Percentiles rank a stretch among this genome's conserved stretches.
Evolutionary conservation across 2,113 vertebrate species (phyloP).

Genomic region (Ursus arctos): DNA sequence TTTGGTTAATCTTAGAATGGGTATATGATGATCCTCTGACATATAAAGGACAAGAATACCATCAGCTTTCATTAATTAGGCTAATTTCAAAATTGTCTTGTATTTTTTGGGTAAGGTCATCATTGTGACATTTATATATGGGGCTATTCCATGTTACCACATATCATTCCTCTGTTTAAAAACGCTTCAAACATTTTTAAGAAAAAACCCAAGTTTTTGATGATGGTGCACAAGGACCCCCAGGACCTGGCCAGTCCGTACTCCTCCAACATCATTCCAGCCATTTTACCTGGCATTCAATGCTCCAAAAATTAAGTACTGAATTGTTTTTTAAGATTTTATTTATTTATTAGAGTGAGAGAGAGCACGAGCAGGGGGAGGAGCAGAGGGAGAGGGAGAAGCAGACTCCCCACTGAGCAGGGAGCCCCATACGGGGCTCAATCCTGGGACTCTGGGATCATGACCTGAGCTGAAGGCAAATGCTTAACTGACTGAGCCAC

Average conservation of each 20-base stretch:
- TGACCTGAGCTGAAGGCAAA: too few relatives aligned
- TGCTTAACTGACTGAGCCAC: too few relatives aligned
- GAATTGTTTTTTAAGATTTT: background rate
- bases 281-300: background rate
- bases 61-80: conserved; percentile 43
- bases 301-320: background rate
- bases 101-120: conserved; percentile 30
- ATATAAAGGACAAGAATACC: conserved; percentile 20
- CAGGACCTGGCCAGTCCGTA: background rate
- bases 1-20: background rate
- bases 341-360: background rate
- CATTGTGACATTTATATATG: background rate
- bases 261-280: background rate
- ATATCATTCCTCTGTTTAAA: background rate
- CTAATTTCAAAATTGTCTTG: conserved; percentile 41
- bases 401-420: too few relatives aligned
- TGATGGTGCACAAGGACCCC: background rate
- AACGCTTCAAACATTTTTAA: background rate
- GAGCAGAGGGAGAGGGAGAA: too few relatives aligned
- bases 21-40: background rate
- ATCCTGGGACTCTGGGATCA: too few relatives aligned
- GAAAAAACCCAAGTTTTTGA: conserved; percentile 11
- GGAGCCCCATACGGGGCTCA: too few relatives aligned
- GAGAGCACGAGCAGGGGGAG: too few relatives aligned
- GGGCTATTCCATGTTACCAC: background rate